These are phyloP conservation scores for Amphipoea lucens DNA, from an alignment of 2,888 invertebrate genomes.

Conservation along the genomic window DNA sequence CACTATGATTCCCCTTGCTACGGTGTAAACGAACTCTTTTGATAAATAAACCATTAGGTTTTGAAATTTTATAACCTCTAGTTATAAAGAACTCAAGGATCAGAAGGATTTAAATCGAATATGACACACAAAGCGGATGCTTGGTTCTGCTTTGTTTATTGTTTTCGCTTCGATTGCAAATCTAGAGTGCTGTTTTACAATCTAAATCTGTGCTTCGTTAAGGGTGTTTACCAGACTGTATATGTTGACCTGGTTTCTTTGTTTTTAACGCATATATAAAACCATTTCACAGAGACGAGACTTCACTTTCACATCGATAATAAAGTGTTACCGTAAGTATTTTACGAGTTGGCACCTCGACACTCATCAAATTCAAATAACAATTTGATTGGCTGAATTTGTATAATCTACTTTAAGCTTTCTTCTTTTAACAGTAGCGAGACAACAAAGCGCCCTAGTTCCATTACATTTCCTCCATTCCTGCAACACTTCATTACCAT, in stretches of 20 bases:
- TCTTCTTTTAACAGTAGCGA: not conserved
- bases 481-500: slow-evolving; percentile 41
- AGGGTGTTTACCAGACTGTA: not conserved
- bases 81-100: not conserved
- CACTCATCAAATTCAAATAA: not conserved
- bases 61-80: not conserved
- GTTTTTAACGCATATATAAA: not conserved
- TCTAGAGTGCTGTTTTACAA: slow-evolving; percentile 21
- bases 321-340: not conserved
- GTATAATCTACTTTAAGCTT: not conserved
- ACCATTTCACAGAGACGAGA: not conserved
- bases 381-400: not conserved
- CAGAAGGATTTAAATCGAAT: slow-evolving; percentile 19
- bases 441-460: slow-evolving; percentile 7
- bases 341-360: not conserved
- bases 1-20: slow-evolving; percentile 43
- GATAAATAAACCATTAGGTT: not conserved
- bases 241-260: not conserved
- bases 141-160: slow-evolving; percentile 21
- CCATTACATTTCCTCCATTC: not conserved
- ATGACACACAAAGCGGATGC: not conserved
- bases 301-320: not conserved
- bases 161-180: slow-evolving; percentile 19
- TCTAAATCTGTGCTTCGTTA: slow-evolving; percentile 2
- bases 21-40: slow-evolving; percentile 9